Base-by-base conservation (phyloP, 2,797 vertebrate genomes). In the Taeniopygia guttata region DNA sequence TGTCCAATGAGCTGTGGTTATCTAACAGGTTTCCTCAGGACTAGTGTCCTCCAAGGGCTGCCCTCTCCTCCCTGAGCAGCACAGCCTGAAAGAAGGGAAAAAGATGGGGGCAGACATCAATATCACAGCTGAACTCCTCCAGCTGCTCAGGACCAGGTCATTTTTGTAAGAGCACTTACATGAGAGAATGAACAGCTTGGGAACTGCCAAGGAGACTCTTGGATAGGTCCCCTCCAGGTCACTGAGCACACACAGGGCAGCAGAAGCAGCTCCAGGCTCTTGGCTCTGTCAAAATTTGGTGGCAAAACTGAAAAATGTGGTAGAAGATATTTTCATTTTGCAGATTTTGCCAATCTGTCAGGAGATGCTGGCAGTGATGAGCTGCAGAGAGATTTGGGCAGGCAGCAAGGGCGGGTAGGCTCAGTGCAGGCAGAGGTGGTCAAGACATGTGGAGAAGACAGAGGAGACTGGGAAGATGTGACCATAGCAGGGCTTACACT, bases 251-350 rank as follows among this genome's bases (percentile, higher is more conserved):
- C 1, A 0, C 19, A 68, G 81, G 81, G 45, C 69, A 86, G 88
- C 84, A 91, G 81, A 93, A 89, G 70, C 49, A 84, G 79, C 77
- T 95, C 55, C 63, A 79, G 79, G 54, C 49, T 90, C 92, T 91
- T 84, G 79, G 48, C n/a, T 91, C 87, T 95, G 85, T 83, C 72
- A 90, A 70, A 91, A 68, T 87, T 90, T 75, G 25, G 74, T 79
- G 52, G 66, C 34, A 93, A 93, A 81, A 92, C 66, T 76, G 77
- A 79, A 90, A 89, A 90, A 72, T 38, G 34, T n/a, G 27, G 49
- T 62, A 94, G 78, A 80, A 77, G 51, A 52, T 5, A 82, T 80
- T 91, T 94, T 73, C 18, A 15, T 84, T 86, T 85, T 74, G 76
- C 32, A 59, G 30, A 38, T 76, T 64, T 84, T 93, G 67, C 76